Conservation (phyloP, 2,888 invertebrate species). For the Anarsia innoxiella region DNA sequence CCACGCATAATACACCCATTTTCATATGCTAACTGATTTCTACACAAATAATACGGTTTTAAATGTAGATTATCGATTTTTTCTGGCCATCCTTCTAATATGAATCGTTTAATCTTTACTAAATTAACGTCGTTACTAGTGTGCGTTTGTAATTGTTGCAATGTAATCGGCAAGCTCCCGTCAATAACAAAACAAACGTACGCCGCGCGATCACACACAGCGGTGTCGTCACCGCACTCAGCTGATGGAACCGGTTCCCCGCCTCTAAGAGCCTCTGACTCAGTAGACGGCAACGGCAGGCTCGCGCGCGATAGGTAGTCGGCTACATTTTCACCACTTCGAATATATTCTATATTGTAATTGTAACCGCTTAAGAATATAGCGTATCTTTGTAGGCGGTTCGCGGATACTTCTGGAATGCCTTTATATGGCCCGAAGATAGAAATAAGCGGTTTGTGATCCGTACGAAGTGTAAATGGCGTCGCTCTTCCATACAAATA, state of each 20-base stretch:
- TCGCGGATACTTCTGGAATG: slow-evolving; percentile 25
- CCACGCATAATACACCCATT: neutral
- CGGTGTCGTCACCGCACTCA: neutral
- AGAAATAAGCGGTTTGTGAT: slow-evolving; percentile 24
- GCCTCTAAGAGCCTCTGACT: neutral
- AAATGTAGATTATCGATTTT: too few species aligned
- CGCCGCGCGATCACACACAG: too few species aligned
- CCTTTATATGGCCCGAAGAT: slow-evolving; percentile 25
- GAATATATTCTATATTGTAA: slow-evolving; percentile 23
- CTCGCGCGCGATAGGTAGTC: slow-evolving; percentile 19
- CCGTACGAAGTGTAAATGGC: slow-evolving; percentile 20
- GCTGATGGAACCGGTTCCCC: too few species aligned
- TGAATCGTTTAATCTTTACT: too few species aligned
- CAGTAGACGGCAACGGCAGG: slow-evolving; percentile 12
- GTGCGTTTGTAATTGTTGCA: too few species aligned
- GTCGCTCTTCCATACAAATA: slow-evolving; percentile 19
- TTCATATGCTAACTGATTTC: neutral
- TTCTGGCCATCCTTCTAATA: too few species aligned
- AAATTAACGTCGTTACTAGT: too few species aligned
- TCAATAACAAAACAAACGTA: neutral
- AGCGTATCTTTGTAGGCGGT: slow-evolving; percentile 24
- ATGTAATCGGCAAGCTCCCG: neutral
- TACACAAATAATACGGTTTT: slow-evolving; percentile 16
- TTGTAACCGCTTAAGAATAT: slow-evolving; percentile 24
- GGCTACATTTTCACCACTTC: slow-evolving; percentile 12